Evolutionary conservation across 1,140 invertebrate genomes (phyloP).

Genomic region (Aphidius gifuensis): DNA sequence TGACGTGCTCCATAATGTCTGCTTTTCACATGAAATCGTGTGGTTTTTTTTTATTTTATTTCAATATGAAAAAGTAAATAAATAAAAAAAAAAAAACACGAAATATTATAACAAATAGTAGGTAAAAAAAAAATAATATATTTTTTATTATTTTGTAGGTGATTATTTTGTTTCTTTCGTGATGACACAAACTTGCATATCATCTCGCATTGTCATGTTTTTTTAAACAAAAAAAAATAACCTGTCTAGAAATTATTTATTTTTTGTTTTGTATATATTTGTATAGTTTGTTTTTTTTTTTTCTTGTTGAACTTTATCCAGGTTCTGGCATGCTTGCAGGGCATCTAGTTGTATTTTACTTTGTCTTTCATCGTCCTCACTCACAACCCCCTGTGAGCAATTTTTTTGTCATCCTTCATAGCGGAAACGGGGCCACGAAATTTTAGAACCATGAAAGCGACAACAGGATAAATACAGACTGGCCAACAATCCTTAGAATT

Average conservation of each 20-base stretch:
- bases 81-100: too few relatives aligned
- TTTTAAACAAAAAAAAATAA: conserved; percentile 9
- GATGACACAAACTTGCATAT: conserved; percentile 6
- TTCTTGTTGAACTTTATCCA: conserved; percentile 13
- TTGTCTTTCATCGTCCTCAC: conserved; percentile 1
- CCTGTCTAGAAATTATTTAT: neutral
- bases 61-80: too few relatives aligned
- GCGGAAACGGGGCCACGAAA: conserved; percentile 13
- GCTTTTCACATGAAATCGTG: too few relatives aligned
- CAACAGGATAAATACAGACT: conserved; percentile 1
- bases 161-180: conserved; percentile 8
- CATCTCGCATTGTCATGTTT: conserved; percentile 1
- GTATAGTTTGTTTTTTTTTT: conserved; percentile 2
- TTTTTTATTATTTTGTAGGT: conserved; percentile 8
- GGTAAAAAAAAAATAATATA: neutral
- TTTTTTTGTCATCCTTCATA: conserved; percentile 12
- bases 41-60: too few relatives aligned
- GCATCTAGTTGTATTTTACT: conserved; percentile 1
- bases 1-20: too few relatives aligned
- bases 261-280: neutral
- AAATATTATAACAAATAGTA: too few relatives aligned
- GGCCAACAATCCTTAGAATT: neutral
- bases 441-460: neutral
- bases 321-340: neutral
- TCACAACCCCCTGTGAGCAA: conserved; percentile 4